phyloP scores from a whole-genome alignment of 2,113 vertebrate species.

The Ariopsis seemanni region DNA sequence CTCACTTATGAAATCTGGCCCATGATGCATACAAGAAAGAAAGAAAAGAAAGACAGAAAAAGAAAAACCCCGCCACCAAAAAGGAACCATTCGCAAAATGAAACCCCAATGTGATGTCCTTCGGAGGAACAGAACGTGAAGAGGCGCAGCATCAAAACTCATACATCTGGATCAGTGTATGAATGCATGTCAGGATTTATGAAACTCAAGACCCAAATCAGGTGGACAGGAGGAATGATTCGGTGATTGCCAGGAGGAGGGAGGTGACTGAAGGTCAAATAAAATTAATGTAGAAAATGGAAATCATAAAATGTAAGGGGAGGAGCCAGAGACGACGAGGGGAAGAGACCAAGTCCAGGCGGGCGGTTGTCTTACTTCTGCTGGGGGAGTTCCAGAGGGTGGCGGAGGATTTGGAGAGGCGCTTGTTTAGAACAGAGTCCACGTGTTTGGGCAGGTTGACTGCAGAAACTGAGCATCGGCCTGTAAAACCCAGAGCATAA shows the following conservation, averaged over 20 bases:
- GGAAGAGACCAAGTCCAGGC: constrained; percentile 50
- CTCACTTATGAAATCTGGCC: neutral
- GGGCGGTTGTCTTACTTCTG: constrained; percentile 91
- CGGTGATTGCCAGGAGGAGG: constrained; percentile 55
- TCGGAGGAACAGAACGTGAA: constrained; percentile 40
- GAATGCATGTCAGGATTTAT: constrained; percentile 33
- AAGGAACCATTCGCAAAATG: constrained; percentile 54
- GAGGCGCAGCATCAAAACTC: constrained; percentile 41
- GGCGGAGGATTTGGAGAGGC: constrained; percentile 99
- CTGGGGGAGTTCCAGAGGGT: constrained; percentile 98
- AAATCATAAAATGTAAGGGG: constrained; percentile 56
- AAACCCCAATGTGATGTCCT: constrained; percentile 16
- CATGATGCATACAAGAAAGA: constrained; percentile 17
- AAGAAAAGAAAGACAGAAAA: constrained; percentile 12
- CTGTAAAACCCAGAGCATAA: constrained; percentile 87
- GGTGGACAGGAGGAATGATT: constrained; percentile 53
- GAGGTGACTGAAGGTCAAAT: constrained; percentile 58
- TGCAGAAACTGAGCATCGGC: constrained; percentile 95
- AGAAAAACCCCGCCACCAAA: constrained; percentile 59
- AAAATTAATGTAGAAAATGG: constrained; percentile 44
- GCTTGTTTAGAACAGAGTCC: constrained; percentile 99
- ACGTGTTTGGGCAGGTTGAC: constrained; percentile 99
- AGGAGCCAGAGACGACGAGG: constrained; percentile 54
- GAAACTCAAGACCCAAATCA: constrained; percentile 29
- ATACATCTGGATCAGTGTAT: constrained; percentile 45